These are phyloP conservation scores for Sanderia malayensis DNA, from an alignment of 30 jellyfish, hydroid and myxozoan genomes.

Conservation along the genomic window DNA sequence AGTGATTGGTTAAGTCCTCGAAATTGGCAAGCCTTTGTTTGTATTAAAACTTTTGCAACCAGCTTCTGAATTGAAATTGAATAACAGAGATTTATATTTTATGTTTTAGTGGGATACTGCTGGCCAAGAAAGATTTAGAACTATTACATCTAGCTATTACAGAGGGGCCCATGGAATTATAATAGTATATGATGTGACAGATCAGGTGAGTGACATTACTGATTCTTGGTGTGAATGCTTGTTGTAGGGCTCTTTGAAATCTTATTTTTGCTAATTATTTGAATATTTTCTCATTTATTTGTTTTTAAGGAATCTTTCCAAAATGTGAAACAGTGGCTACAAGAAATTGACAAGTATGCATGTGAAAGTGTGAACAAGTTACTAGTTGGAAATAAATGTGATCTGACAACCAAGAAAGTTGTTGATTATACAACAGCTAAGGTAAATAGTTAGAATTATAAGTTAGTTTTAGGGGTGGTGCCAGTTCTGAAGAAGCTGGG, in stretches of 20 bases:
- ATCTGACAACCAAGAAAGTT: conserved; percentile 92
- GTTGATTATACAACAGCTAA: conserved; percentile 97
- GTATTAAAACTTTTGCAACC: too few relatives aligned
- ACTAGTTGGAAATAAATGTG: conserved; percentile 99
- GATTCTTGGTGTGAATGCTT: too few relatives aligned
- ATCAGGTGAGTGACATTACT: conserved; percentile 88
- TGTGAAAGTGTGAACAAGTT: conserved; percentile 97
- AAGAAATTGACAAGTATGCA: conserved; percentile 97
- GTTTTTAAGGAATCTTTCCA: conserved; percentile 90
- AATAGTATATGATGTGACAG: conserved; percentile 99
- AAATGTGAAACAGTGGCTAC: conserved; percentile 98
- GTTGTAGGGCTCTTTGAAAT: too few relatives aligned
- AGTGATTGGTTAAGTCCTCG: too few relatives aligned
- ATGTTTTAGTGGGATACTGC: conserved; percentile 99
- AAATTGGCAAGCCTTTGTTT: too few relatives aligned
- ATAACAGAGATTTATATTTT: not conserved
- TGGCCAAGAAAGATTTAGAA: conserved; percentile 98
- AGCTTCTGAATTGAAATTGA: too few relatives aligned
- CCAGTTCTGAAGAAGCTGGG: too few relatives aligned
- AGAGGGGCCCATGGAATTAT: conserved; percentile 99
- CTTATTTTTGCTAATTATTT: too few relatives aligned
- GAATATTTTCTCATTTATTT: too few relatives aligned
- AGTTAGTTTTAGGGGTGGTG: too few relatives aligned
- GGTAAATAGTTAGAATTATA: conserved; percentile 62
- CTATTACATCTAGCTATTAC: conserved; percentile 97